Evolutionary conservation across 2,797 vertebrate species (phyloP).

Genomic region (Eidolon dupreanum): DNA sequence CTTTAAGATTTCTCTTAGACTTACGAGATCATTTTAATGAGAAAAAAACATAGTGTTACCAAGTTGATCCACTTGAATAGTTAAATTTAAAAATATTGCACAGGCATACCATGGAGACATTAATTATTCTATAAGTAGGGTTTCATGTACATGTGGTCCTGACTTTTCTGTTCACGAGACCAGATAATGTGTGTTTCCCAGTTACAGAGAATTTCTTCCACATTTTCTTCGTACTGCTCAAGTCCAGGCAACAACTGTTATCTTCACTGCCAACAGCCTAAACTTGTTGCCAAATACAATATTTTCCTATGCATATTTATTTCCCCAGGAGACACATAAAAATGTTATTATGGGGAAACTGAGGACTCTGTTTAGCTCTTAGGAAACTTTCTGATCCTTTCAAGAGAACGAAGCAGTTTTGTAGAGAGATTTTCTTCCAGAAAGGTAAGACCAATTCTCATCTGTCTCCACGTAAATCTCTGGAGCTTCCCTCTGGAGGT

Average conservation of each 20-base stretch:
- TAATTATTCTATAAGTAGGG: neutral
- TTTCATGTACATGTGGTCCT: neutral
- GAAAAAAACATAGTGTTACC: constrained; percentile 18
- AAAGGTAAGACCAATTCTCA: neutral
- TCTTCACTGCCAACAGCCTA: constrained; percentile 34
- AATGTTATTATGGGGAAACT: constrained; percentile 59
- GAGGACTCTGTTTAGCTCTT: constrained; percentile 33
- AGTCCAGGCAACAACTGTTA: constrained; percentile 41
- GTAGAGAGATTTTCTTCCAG: constrained; percentile 35
- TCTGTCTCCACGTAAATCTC: neutral
- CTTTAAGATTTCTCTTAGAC: constrained; percentile 38
- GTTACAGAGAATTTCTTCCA: constrained; percentile 21
- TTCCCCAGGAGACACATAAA: constrained; percentile 41
- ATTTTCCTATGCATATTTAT: constrained; percentile 51
- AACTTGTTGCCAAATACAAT: constrained; percentile 23
- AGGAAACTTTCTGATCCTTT: constrained; percentile 19
- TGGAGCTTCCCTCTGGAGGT: neutral
- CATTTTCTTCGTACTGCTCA: neutral
- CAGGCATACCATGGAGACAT: neutral
- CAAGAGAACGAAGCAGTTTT: constrained; percentile 34
- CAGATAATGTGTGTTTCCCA: neutral
- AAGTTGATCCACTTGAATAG: neutral
- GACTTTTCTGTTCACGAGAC: constrained; percentile 2
- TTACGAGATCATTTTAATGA: constrained; percentile 31
- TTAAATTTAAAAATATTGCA: neutral